phyloP scores from a whole-genome alignment of 35 echinoderm and acorn worm species.

The Lytechinus variegatus region DNA sequence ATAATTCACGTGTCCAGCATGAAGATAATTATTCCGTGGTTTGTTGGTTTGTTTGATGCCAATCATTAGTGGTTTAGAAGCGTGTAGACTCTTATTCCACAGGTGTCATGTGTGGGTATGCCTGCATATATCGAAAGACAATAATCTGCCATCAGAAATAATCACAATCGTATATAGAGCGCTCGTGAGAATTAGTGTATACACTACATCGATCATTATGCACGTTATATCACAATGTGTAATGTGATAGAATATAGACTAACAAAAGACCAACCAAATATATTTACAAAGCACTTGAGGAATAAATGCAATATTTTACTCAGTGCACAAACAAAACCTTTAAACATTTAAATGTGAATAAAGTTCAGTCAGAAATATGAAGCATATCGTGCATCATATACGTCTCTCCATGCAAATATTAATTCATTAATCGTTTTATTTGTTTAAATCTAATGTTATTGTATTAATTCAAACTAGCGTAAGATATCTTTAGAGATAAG shows the following conservation, averaged over 20 bases:
- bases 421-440: too few species aligned
- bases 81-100: background rate
- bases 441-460: too few species aligned
- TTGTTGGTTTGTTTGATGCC: background rate
- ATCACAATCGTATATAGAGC: background rate
- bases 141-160: background rate
- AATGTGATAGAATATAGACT: too few species aligned
- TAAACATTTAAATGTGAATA: background rate
- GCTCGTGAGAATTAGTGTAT: background rate
- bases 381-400: too few species aligned
- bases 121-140: background rate
- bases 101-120: background rate
- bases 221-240: background rate
- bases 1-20: background rate
- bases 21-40: background rate
- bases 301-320: background rate
- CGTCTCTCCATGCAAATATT: too few species aligned
- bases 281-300: background rate
- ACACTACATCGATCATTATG: background rate
- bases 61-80: background rate
- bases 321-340: background rate
- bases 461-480: too few species aligned
- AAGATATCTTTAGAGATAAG: too few species aligned
- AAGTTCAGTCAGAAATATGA: background rate
- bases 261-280: background rate